Base-by-base conservation (phyloP, 2,113 vertebrate species). In the Lucifuga dentata region DNA sequence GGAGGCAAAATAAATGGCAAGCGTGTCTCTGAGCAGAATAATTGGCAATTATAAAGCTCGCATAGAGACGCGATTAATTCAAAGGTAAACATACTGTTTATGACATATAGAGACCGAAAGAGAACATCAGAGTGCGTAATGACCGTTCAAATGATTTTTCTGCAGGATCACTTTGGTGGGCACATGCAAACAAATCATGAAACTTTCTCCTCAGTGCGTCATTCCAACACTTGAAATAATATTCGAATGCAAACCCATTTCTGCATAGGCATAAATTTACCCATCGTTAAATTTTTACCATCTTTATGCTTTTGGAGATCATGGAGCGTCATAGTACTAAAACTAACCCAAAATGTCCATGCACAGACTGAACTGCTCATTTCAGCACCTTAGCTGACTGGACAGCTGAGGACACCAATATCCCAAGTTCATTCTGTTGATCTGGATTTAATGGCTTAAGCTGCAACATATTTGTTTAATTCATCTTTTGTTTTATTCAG, bases 21-120 rank as follows among this genome's bases (percentile, higher is more conserved):
- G 91, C 64, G 36, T 85, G 80, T 89, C 88, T 89, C 88, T 73
- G 70, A 32, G 73, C 80, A 68, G 87, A 90, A 86, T 89, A 84
- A 90, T 72, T 85, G 88, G 79, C 75, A 76, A 79, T 83, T 83
- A 90, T 84, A 83, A 84, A 87, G 78, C 68, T 45, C 2, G 16
- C 73, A 59, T 0, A 2, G 83, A 80, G 88, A 83, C 76, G 76
- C 85, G 10, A 72, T 80, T 80, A 40, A 79, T 76, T 79, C 76
- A 24, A 83, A 77, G 66, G 83, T 73, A 85, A 87, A 84, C 65
- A 69, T 61, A 36, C 13, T 36, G 62, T 66, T 84, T 70, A 69
- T 73, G 75, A 63, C 67, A 20, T 23, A 26, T 20, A 21, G 51
- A 17, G n/a, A n/a, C n/a, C n/a, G n/a, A 64, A 38, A 29, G 41